Conservation (phyloP, 2,888 invertebrate species). For the Cyrtodaria siliqua region DNA sequence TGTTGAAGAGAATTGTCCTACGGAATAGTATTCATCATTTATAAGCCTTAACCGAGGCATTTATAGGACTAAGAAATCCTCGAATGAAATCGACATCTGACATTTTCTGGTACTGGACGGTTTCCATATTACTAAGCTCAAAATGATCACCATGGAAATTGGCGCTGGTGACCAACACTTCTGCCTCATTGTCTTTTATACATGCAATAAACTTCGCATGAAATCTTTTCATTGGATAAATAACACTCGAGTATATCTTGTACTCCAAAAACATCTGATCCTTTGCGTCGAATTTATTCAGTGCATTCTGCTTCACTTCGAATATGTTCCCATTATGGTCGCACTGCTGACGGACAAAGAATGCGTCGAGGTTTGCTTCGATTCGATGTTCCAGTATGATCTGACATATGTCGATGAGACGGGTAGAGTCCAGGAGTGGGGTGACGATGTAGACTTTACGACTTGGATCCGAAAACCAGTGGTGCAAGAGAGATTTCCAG, state of each 20-base stretch:
- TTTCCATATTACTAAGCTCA: conserved; percentile 65
- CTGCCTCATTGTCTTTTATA: conserved; percentile 70
- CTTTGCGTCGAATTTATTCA: conserved; percentile 66
- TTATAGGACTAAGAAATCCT: conserved; percentile 69
- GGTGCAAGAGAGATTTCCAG: conserved; percentile 81
- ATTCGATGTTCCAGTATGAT: conserved; percentile 71
- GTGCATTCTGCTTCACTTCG: conserved; percentile 67
- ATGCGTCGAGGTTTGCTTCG: conserved; percentile 73
- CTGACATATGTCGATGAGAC: conserved; percentile 78
- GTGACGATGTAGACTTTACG: conserved; percentile 79
- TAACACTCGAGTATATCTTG: conserved; percentile 74
- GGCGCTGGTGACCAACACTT: conserved; percentile 78
- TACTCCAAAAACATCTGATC: conserved; percentile 80
- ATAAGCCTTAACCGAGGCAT: conserved; percentile 46
- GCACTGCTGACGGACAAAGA: conserved; percentile 72
- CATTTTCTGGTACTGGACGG: conserved; percentile 67
- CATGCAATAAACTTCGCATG: conserved; percentile 78
- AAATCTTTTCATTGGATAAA: conserved; percentile 73
- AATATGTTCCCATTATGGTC: conserved; percentile 64
- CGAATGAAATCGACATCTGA: conserved; percentile 70
- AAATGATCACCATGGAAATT: conserved; percentile 77
- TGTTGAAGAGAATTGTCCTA: too few relatives aligned
- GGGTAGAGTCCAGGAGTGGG: conserved; percentile 76
- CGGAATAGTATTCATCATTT: too few relatives aligned
- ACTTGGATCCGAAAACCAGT: conserved; percentile 75